Conservation (phyloP, 2,888 invertebrate species). For the Bombyx huttoni region DNA sequence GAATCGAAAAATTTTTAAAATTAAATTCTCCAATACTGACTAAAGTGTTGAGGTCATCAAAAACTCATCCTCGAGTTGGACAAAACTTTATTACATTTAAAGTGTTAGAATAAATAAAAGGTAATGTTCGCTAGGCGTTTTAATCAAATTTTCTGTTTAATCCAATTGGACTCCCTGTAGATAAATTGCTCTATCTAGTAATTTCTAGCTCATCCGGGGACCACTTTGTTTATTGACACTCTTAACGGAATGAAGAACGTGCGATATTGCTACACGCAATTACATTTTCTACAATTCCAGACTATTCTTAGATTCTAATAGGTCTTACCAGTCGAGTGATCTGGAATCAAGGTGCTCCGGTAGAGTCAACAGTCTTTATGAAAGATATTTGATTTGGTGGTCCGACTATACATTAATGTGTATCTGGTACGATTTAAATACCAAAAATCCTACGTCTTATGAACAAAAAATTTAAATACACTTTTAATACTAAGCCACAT, state of each 20-base stretch:
- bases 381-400: too few relatives aligned
- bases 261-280: too few relatives aligned
- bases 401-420: too few relatives aligned
- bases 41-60: too few relatives aligned
- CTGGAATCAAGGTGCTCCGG: too few relatives aligned
- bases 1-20: background rate
- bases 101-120: slow-evolving; percentile 27
- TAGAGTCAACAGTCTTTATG: too few relatives aligned
- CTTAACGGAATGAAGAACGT: slow-evolving; percentile 32
- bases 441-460: too few relatives aligned
- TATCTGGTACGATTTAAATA: too few relatives aligned
- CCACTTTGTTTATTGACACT: slow-evolving; percentile 30
- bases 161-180: slow-evolving; percentile 36
- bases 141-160: slow-evolving; percentile 42
- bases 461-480: too few relatives aligned
- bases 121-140: slow-evolving; percentile 24
- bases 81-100: slow-evolving; percentile 22
- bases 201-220: slow-evolving; percentile 5
- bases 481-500: background rate
- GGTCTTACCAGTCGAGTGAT: too few relatives aligned
- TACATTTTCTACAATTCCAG: too few relatives aligned
- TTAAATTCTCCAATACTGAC: background rate
- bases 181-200: slow-evolving; percentile 41
- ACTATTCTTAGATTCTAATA: too few relatives aligned
- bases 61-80: slow-evolving; percentile 5